phyloP scores from a whole-genome alignment of 2,797 vertebrate genomes.

The Pangasius krempfi region DNA sequence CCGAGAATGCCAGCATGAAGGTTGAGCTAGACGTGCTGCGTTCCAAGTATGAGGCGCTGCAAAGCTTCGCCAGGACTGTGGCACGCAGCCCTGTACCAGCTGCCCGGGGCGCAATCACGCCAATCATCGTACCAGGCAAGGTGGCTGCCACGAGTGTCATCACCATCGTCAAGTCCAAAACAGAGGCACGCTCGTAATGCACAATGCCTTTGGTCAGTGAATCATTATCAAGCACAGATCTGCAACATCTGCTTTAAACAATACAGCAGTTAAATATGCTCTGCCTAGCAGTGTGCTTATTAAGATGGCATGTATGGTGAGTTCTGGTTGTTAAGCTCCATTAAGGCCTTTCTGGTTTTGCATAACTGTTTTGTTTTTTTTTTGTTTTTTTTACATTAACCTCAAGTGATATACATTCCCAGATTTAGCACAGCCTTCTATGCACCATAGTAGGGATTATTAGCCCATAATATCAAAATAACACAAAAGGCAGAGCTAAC shows the following conservation, averaged over 20 bases:
- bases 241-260: slow-evolving; percentile 21
- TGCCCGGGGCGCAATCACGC: slow-evolving; percentile 82
- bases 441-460: slow-evolving; percentile 19
- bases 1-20: slow-evolving; percentile 96
- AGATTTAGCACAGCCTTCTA: slow-evolving; percentile 31
- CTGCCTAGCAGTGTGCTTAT: slow-evolving; percentile 7
- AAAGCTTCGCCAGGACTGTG: slow-evolving; percentile 98
- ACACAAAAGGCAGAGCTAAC: not conserved
- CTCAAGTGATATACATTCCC: slow-evolving; percentile 6
- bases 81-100: slow-evolving; percentile 89
- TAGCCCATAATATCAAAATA: not conserved
- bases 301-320: not conserved
- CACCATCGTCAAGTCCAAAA: slow-evolving; percentile 99
- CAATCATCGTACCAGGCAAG: slow-evolving; percentile 92
- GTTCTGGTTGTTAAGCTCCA: not conserved
- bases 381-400: not conserved
- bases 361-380: not conserved
- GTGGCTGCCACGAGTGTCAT: slow-evolving; percentile 98
- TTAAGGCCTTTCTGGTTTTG: slow-evolving; percentile 5
- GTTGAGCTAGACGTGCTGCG: slow-evolving; percentile 96
- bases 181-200: slow-evolving; percentile 92
- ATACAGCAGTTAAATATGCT: slow-evolving; percentile 10
- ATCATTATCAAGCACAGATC: slow-evolving; percentile 72
- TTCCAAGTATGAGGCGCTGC: slow-evolving; percentile 97
- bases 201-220: slow-evolving; percentile 72